Evolutionary conservation across 1,140 invertebrate species (phyloP), one percentile per base, ranked within the genome.

Genomic region (Melitaea cinxia): DNA sequence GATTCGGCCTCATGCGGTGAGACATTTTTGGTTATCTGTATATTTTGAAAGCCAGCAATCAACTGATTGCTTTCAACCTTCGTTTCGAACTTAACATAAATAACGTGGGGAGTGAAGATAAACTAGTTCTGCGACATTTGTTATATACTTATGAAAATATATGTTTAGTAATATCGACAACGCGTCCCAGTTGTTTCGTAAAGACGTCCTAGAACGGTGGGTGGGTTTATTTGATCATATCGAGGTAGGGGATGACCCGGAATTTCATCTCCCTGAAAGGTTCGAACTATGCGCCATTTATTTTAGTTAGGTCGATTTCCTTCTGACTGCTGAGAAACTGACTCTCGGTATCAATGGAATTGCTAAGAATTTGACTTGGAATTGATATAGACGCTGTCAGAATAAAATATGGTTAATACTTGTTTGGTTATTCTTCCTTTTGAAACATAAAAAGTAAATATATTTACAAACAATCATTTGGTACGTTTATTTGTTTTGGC

Each of bases 241-340:
- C 71, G 73, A 64, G 56, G 45, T 37, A 64, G 58, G 49, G 70
- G 70, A 68, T 72, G 75, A 74, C 73, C 76, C 72, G 74, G 75
- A 85, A 83, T 81, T 85, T 82, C 81, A 85, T 85, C 77, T 78
- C 60, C 62, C 54, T 75, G 77, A 83, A 72, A 82, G 83, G 77
- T 83, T 80, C 72, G 65, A 82, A 80, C 76, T 86, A 84, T 84
- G 74, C 65, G 68, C 77, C 68, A 83, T 82, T 82, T 85, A 78
- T 83, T 83, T 78, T 82, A 82, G 75, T 81, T 83, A 78, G 77
- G 75, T 82, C 75, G 70, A 83, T 82, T 80, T 78, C 70, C 45
- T 49, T 54, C 69, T 74, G 73, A 77, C 74, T 72, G 56, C 59
- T 70, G 69, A 66, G 75, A 74, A 77, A 78, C 76, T 77, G 80